phyloP scores from a whole-genome alignment of 2,888 invertebrate species.

The Prosapia bicincta region DNA sequence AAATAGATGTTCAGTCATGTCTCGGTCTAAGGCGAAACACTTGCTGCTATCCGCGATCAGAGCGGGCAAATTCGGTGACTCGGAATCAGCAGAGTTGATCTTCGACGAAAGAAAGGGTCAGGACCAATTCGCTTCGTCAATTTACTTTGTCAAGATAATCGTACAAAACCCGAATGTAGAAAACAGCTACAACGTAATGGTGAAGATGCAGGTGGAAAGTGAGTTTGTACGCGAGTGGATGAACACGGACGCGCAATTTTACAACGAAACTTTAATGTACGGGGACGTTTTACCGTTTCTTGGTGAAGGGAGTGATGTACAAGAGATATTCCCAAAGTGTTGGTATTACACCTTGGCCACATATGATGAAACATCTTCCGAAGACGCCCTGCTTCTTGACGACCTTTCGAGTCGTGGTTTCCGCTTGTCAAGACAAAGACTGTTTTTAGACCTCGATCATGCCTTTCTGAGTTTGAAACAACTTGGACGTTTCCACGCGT shows the following conservation, averaged over 20 bases:
- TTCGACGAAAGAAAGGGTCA: neutral
- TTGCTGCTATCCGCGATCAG: neutral
- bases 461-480: constrained; percentile 31
- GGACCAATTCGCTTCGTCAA: neutral
- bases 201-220: constrained; percentile 28
- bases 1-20: neutral
- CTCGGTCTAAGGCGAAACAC: neutral
- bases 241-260: constrained; percentile 29
- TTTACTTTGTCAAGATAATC: neutral
- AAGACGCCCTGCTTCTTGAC: constrained; percentile 34
- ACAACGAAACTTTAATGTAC: constrained; percentile 36
- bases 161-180: neutral
- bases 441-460: constrained; percentile 37
- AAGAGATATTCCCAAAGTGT: constrained; percentile 29
- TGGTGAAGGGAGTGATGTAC: constrained; percentile 3
- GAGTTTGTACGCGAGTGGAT: neutral
- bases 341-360: constrained; percentile 25
- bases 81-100: neutral
- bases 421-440: constrained; percentile 16
- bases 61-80: neutral
- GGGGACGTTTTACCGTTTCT: constrained; percentile 33
- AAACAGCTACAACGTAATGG: constrained; percentile 3
- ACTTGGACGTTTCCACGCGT: constrained; percentile 38
- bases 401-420: constrained; percentile 30
- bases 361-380: constrained; percentile 4